phyloP scores from a whole-genome alignment of 2,113 vertebrate genomes.

The Otis tarda region DNA sequence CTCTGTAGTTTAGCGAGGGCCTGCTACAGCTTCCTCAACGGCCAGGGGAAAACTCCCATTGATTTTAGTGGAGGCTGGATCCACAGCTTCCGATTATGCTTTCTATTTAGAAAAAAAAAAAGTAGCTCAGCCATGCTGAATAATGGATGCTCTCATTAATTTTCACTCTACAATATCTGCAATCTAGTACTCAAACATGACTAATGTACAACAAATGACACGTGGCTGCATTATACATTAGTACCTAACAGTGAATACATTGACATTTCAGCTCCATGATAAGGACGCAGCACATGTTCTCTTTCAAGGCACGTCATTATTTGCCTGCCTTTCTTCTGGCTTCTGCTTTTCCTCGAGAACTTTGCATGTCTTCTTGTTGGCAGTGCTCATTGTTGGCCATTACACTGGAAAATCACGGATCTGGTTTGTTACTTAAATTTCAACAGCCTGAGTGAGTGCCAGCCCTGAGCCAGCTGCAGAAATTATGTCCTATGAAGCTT shows the following conservation, averaged over 20 bases:
- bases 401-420: not conserved
- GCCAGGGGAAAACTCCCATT: not conserved
- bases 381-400: not conserved
- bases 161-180: conserved; percentile 21
- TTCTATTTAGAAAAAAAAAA: not conserved
- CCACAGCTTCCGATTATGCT: not conserved
- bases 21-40: not conserved
- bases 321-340: not conserved
- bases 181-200: conserved; percentile 34
- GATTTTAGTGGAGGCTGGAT: conserved; percentile 3
- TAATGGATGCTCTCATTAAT: conserved; percentile 46
- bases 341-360: not conserved
- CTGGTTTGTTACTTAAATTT: conserved; percentile 8
- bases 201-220: conserved; percentile 22
- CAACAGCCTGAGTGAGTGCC: not conserved
- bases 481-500: not conserved
- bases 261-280: conserved; percentile 43
- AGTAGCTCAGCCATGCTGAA: conserved; percentile 5
- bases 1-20: not conserved
- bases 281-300: not conserved
- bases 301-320: not conserved
- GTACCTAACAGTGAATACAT: conserved; percentile 24
- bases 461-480: not conserved
- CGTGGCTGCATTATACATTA: conserved; percentile 26
- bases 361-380: not conserved